Evolutionary conservation across 2,113 vertebrate genomes (phyloP).

Genomic region (Sorex fumeus): DNA sequence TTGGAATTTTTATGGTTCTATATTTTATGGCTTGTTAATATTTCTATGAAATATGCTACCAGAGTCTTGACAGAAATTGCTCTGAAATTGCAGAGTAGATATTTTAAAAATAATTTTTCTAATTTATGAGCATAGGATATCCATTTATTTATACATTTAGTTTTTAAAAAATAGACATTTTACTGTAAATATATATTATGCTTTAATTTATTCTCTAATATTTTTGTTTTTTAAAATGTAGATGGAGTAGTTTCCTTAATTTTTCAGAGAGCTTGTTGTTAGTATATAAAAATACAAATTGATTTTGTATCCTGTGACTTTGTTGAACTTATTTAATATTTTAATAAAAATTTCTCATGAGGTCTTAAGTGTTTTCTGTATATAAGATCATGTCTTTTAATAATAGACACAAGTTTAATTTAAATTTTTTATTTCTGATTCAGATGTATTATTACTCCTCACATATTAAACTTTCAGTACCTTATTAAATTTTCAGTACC

Average conservation of each 20-base stretch:
- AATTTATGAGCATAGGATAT: neutral
- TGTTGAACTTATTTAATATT: neutral
- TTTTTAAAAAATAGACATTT: too few species aligned
- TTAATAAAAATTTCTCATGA: neutral
- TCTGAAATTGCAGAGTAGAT: neutral
- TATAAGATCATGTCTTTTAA: neutral
- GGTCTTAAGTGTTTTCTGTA: neutral
- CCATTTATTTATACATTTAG: neutral
- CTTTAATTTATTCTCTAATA: neutral
- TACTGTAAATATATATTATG: neutral
- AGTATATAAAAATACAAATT: neutral
- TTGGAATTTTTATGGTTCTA: neutral
- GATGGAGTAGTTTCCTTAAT: neutral
- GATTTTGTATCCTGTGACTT: neutral
- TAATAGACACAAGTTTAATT: neutral
- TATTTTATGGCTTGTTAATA: neutral
- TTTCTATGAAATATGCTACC: neutral
- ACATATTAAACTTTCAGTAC: neutral
- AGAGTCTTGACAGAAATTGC: neutral
- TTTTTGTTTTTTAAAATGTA: neutral
- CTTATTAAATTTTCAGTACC: neutral
- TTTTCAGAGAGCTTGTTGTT: neutral
- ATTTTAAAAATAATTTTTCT: neutral
- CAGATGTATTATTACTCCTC: neutral
- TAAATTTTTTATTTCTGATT: neutral